These are phyloP conservation scores for Anguilla pacifica DNA, from an alignment of 2,797 vertebrate species.

Conservation along the genomic window DNA sequence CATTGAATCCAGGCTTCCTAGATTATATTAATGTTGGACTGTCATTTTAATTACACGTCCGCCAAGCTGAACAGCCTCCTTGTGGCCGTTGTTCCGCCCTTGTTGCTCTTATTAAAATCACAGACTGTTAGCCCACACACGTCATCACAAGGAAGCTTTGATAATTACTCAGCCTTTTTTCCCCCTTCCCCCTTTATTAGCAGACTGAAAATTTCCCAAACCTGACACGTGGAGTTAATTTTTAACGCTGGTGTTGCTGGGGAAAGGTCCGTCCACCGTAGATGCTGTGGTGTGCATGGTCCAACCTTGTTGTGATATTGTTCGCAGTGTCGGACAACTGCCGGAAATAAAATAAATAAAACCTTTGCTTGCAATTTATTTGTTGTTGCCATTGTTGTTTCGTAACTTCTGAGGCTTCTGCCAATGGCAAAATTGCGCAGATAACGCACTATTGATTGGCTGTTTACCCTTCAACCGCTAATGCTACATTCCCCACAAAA, in stretches of 20 bases:
- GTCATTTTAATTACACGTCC: neutral
- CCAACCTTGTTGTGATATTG: neutral
- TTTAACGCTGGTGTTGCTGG: neutral
- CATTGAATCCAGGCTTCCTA: neutral
- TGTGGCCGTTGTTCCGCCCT: neutral
- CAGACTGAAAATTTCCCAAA: neutral
- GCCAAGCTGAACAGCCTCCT: neutral
- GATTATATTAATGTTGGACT: neutral
- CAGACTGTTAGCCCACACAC: neutral
- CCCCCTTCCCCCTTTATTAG: neutral
- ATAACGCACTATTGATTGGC: neutral
- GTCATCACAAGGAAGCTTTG: neutral
- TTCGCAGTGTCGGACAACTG: neutral
- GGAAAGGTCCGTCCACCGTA: neutral
- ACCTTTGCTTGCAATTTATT: neutral
- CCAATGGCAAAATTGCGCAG: neutral
- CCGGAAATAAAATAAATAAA: neutral
- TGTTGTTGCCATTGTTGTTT: too few species aligned
- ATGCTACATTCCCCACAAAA: neutral
- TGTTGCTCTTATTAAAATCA: neutral
- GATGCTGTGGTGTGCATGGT: neutral
- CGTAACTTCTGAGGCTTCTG: neutral
- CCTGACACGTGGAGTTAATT: neutral
- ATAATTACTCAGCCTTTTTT: neutral
- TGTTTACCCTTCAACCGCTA: neutral